Base-by-base conservation (phyloP, 2,113 vertebrate genomes). In the Smithornis capensis region DNA sequence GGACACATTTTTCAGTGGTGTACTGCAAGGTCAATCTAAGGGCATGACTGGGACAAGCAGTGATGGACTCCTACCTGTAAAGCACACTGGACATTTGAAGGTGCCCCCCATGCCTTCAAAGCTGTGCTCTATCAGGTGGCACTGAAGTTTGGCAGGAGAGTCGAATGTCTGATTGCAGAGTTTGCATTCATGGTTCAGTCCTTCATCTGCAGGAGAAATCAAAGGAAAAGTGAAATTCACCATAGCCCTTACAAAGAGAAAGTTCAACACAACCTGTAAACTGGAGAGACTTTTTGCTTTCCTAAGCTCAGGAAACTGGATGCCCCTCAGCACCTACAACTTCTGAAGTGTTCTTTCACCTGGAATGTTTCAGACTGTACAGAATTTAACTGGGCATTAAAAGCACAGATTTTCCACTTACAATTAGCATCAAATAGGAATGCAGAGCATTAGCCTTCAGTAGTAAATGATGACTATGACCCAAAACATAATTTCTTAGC, bases 71-170 rank as follows among this genome's bases (percentile, higher is more conserved):
- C 74, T 92, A 97, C 99, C 99, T 99, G 99, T 99, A 96, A 99
- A 99, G 98, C 99, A 99, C 96, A 99, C 99, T 0, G 99, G 99
- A 94, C 99, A 99, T 97, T 99, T 99, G 98, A 99, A 99, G 90
- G 99, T 99, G 90, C 99, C 99, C 29, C 99, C 99, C 99, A 99
- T 99, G 80, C 99, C 99, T 98, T 99, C 99, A 69, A 99, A 99
- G 98, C 99, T 99, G 98, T 99, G 99, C 97, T 99, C 99, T 89
- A 99, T 99, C 98, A 99, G 98, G 97, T 99, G 99, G 96, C 99
- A 99, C 97, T 99, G 99, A 75, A 99, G 99, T 96, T 99, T 99
- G 88, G 99, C 99, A 27, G 99, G 99, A 37, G 99, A 99, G 98
- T 99, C 99, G 23, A 99, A 99, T 2, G 99, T 99, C 98, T 99